Base-by-base conservation (phyloP, 2,797 vertebrate genomes). In the Craterocephalus amniculus region DNA sequence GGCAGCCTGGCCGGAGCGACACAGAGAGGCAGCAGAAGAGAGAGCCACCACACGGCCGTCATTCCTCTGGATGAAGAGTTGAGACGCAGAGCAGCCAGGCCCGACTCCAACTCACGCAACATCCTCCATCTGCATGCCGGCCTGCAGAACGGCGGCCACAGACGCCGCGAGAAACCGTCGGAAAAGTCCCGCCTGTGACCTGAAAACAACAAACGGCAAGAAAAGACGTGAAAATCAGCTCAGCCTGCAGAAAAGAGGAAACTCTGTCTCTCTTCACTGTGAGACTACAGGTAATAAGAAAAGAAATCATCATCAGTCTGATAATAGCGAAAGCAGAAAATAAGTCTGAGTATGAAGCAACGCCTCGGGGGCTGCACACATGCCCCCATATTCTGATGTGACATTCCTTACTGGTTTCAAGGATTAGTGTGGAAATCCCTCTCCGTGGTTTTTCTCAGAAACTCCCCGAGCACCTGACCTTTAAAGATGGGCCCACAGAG, bases 71-170 rank as follows among this genome's bases (percentile, higher is more conserved):
- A 76, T 10, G 74, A 56, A 80, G 82, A 67, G 81, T 52, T 24
- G 85, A 80, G 81, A 67, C 78, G 87, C 81, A 74, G 90, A 93
- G 90, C 79, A 85, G 86, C 72, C 34, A 74, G 83, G 89, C 90
- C 87, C 80, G 65, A 83, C 81, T 72, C 81, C 57, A 54, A 71
- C 89, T 95, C 91, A 94, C 77, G 77, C 81, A n/a, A 70, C 95
- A 93, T 94, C 89, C 88, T 94, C 74, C 73, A 83, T 77, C 72
- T 31, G 89, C 93, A 93, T 94, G 84, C 89, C 89, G 93, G 75
- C 80, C 81, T 29, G 71, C 70, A 85, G 72, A 77, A 85, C 45
- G 52, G 71, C 66, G 52, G 76, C 83, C 72, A 61, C 74, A 31
- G 34, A 66, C 60, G 69, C 83, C 68, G 45, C 71, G 1, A 65